phyloP scores from a whole-genome alignment of 2,888 invertebrate species.

The Lepetodrilus schrolli region DNA sequence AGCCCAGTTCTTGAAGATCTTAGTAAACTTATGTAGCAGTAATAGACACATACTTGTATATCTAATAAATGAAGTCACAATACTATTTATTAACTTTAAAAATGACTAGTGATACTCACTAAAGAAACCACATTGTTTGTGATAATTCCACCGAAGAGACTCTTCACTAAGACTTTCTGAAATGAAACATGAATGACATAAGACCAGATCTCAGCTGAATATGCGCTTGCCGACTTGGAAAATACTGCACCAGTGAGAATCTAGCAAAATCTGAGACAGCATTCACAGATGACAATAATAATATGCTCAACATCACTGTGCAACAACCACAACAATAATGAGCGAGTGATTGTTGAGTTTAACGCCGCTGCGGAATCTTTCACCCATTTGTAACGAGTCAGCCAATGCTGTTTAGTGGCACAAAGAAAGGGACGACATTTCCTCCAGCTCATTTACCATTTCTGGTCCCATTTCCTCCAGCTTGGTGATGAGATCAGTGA shows the following conservation, averaged over 20 bases:
- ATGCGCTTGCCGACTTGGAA: no score
- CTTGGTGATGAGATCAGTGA: constrained; percentile 95
- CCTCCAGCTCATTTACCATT: constrained; percentile 54
- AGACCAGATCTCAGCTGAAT: no score
- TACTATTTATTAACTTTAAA: not conserved
- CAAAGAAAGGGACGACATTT: not conserved
- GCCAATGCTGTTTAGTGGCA: not conserved
- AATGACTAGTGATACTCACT: constrained; percentile 77
- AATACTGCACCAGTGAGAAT: no score
- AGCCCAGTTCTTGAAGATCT: no score
- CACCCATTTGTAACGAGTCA: not conserved
- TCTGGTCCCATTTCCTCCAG: constrained; percentile 96
- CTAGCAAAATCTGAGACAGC: no score
- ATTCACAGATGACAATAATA: no score
- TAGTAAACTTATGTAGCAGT: no score
- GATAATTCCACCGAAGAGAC: constrained; percentile 92
- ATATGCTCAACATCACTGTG: not conserved
- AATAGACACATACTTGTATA: no score
- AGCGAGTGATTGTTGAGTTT: no score
- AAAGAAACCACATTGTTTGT: constrained; percentile 96
- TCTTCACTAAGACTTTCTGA: constrained; percentile 89
- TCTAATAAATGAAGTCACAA: not conserved
- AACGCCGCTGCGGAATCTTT: no score
- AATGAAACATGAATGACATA: constrained; percentile 40
- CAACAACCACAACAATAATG: not conserved